These are phyloP conservation scores for Phenganax subtilis DNA, from an alignment of 92 coral and sea anemone genomes.

Conservation along the genomic window DNA sequence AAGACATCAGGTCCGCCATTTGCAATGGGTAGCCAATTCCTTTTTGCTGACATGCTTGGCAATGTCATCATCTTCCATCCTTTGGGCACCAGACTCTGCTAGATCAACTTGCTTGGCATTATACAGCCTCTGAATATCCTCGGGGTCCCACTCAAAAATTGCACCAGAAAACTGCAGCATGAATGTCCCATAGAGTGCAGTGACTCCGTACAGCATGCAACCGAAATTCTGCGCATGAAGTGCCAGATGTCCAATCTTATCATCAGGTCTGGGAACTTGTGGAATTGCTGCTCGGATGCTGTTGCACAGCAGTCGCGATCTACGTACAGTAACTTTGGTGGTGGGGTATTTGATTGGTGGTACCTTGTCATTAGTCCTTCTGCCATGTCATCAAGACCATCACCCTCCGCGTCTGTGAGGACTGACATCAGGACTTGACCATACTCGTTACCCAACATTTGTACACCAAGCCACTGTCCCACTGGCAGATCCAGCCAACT, in stretches of 20 bases:
- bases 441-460: conserved; percentile 15
- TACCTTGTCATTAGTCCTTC: conserved; percentile 46
- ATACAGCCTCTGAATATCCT: neutral
- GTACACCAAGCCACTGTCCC: conserved; percentile 11
- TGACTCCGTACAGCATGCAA: conserved; percentile 48
- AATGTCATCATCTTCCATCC: neutral
- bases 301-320: conserved; percentile 56
- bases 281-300: conserved; percentile 36
- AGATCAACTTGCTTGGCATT: neutral
- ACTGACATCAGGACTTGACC: conserved; percentile 15
- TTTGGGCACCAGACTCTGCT: neutral
- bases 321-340: conserved; percentile 44
- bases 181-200: conserved; percentile 45
- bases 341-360: conserved; percentile 24
- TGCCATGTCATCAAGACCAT: conserved; percentile 45
- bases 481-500: conserved; percentile 5
- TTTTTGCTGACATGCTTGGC: neutral
- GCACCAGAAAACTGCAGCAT: conserved; percentile 44
- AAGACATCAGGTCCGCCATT: conserved; percentile 47
- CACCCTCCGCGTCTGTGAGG: conserved; percentile 10
- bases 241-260: conserved; percentile 52
- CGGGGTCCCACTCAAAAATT: conserved; percentile 29
- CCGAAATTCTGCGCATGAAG: conserved; percentile 50
- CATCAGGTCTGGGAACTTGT: conserved; percentile 30
- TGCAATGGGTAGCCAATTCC: conserved; percentile 57